Evolutionary conservation across 2,888 invertebrate species (phyloP), one percentile per base, ranked within the genome.

Genomic region (Elmis aenea): DNA sequence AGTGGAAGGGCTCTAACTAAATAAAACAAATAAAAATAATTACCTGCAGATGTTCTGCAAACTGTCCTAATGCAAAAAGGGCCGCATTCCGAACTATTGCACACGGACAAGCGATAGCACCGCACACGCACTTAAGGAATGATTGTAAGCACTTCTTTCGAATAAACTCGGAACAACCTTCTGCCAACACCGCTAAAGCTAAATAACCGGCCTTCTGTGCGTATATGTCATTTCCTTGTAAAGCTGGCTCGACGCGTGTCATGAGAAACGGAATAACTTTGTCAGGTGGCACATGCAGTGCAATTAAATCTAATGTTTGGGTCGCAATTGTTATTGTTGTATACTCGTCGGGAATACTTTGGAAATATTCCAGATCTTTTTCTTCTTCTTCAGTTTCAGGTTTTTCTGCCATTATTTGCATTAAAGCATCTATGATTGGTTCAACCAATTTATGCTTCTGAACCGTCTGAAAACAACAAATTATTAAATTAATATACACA

Each of bases 21-120:
- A n/a, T n/a, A n/a, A n/a, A n/a, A n/a, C n/a, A n/a, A n/a, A n/a
- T n/a, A n/a, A n/a, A n/a, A n/a, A n/a, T n/a, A n/a, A 9, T 42
- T 52, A 75, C 75, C 67, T 82, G 86, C 27, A 88, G 67, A 67
- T 81, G 78, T 61, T 88, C 87, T 0, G 86, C 81, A 64, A 86
- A 87, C 62, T 87, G 86, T 0, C 86, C 87, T 3, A 88, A 68
- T 0, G 86, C 82, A 67, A 84, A 87, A 26, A 88, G 74, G 0
- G 86, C 85, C 1, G 84, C 80, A 62, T 83, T 84, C 28, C 83
- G 72, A 3, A 87, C 85, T 5, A 78, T 68, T 0, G 76, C 69
- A 39, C 74, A 71, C 1, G 71, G 64, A 62, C 84, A 81, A 20
- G 71, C 73, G 27, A 87, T 81, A 11, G 86, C 87, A 36, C 74